Percentiles rank a stretch among this genome's conserved stretches.
Evolutionary conservation across 2,113 vertebrate species (phyloP).

Genomic region (Gopherus flavomarginatus): DNA sequence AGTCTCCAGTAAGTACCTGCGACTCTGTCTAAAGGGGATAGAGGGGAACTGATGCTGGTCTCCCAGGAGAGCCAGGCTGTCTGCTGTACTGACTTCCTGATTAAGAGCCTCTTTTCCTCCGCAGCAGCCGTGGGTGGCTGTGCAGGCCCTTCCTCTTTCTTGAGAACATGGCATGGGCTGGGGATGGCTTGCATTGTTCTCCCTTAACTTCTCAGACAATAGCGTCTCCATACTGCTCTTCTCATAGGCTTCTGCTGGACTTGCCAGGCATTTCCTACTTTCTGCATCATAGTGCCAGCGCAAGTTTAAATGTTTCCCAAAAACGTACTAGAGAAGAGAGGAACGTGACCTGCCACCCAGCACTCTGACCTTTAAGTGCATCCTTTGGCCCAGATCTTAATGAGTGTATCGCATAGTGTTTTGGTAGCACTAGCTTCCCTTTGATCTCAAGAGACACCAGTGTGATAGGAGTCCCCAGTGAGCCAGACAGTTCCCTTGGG

Average conservation of each 20-base stretch:
- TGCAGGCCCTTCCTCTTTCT: not conserved
- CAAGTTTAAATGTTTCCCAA: not conserved
- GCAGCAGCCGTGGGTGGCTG: not conserved
- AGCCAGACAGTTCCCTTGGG: not conserved
- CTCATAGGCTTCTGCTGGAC: not conserved
- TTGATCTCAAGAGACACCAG: not conserved
- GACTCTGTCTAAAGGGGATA: not conserved
- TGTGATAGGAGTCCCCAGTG: not conserved
- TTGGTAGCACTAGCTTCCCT: not conserved
- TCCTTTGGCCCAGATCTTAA: not conserved
- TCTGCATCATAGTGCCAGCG: no score
- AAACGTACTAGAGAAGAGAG: not conserved
- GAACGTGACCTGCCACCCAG: not conserved
- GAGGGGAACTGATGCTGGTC: not conserved
- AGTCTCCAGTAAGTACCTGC: constrained; percentile 79
- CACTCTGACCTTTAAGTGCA: not conserved
- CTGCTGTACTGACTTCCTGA: not conserved
- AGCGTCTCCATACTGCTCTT: not conserved
- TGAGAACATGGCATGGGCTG: not conserved
- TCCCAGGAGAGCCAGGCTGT: not conserved
- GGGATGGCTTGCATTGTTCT: not conserved
- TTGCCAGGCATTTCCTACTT: not conserved
- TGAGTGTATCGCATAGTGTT: not conserved
- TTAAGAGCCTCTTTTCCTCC: not conserved
- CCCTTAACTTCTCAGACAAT: not conserved